Conservation (phyloP, 2,888 invertebrate species). For the Tortricodes alternella region DNA sequence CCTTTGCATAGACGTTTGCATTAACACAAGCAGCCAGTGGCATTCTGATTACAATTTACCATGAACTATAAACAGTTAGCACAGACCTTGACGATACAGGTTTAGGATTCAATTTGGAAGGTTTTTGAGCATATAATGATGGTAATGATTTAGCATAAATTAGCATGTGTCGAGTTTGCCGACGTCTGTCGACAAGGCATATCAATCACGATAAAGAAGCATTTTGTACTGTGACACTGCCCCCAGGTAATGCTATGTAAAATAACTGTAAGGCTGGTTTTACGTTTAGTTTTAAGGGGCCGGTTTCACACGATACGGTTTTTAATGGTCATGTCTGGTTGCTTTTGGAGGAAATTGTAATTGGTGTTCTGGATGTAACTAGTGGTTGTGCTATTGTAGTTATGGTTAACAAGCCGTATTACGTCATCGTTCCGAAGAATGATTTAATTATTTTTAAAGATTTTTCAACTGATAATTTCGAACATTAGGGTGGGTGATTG, state of each 20-base stretch:
- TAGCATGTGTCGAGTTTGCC: conserved; percentile 43
- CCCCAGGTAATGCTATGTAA: conserved; percentile 20
- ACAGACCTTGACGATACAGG: not conserved
- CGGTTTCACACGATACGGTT: conserved; percentile 12
- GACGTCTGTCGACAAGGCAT: conserved; percentile 39
- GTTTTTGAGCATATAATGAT: conserved; percentile 4
- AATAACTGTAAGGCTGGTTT: conserved; percentile 6
- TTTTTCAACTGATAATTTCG: not conserved
- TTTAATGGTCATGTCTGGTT: conserved; percentile 11
- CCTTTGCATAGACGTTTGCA: conserved; percentile 42
- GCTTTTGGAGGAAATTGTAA: conserved; percentile 23
- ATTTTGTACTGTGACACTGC: conserved; percentile 38
- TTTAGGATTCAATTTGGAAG: conserved; percentile 26
- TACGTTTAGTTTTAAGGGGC: conserved; percentile 8
- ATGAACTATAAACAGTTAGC: conserved; percentile 13
- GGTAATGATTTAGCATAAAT: conserved; percentile 41
- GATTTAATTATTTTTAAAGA: conserved; percentile 7
- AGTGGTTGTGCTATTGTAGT: conserved; percentile 29
- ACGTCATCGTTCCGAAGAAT: conserved; percentile 9
- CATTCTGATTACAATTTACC: conserved; percentile 37
- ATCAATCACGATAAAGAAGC: conserved; percentile 45
- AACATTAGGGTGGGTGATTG: not conserved
- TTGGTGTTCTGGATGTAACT: conserved; percentile 6
- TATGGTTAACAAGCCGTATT: conserved; percentile 25
- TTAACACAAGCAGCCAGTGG: conserved; percentile 36